Base-by-base conservation (phyloP, 2,888 invertebrate genomes). In the Colostygia pectinataria region DNA sequence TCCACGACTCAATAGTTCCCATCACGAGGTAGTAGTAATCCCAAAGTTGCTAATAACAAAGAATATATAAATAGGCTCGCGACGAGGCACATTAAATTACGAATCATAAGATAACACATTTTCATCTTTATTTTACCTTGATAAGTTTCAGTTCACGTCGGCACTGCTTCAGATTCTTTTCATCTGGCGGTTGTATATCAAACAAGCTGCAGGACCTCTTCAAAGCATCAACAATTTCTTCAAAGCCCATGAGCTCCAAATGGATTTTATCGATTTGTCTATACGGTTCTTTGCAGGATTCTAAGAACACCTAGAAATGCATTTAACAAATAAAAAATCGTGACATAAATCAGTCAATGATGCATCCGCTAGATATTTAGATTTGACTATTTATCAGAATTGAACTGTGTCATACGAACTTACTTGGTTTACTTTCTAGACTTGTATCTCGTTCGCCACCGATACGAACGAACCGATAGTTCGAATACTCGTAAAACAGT, bases 1-100 rank as follows among this genome's bases (percentile, higher is more conserved):
- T 97, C 98, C 98, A 99, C 76, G 96, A 96, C 40, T 95, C 94
- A 46, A 98, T 94, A 46, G 94, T 95, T 0, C 95, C 94, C 68
- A 93, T 92, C 13, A 97, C 95, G 24, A 97, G 93, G 57, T 92
- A 91, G 29, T 95, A 94, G 75, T 96, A 97, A 82, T 98, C 98
- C 98, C 98, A 98, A 15, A 98, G 90, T 71, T 93, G 93, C 92
- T 95, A 79, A 15, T 8, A 39, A 13, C 0, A 13, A n/a, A 7
- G 7, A 32, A n/a, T 7, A 31, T 24, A 7, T 12, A 4, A 40
- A 39, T 9, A 9, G 15, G 15, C 15, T 15, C 2, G n/a, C n/a
- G 20, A 20, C 20, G 15, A 15, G 4, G 4, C 2, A 15, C 15
- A 15, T 6, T 4, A 2, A 20, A 20, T 20, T 20, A 1, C 1